phyloP scores from a whole-genome alignment of 2,888 invertebrate species.

The Pandemis cinnamomeana region DNA sequence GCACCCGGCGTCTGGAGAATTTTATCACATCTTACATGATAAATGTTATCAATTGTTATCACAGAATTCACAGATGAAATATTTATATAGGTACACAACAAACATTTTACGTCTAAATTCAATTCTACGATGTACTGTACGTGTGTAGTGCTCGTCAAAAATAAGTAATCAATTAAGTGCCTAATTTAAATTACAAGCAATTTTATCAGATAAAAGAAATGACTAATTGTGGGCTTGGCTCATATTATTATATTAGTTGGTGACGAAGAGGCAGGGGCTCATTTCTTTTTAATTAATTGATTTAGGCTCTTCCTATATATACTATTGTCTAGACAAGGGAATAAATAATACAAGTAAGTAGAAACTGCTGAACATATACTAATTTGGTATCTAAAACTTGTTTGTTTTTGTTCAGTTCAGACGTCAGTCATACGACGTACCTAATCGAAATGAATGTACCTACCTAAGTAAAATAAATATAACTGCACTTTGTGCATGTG shows the following conservation, averaged over 20 bases:
- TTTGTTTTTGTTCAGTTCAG: no score
- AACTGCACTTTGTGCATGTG: no score
- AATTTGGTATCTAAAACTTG: no score
- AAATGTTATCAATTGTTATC: slow-evolving; percentile 32
- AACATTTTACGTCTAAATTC: slow-evolving; percentile 21
- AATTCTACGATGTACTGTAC: background rate
- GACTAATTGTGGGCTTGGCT: slow-evolving; percentile 6
- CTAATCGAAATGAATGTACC: no score
- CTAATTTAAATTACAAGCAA: slow-evolving; percentile 8
- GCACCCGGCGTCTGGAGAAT: slow-evolving; percentile 19
- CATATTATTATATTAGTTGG: background rate
- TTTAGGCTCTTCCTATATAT: no score
- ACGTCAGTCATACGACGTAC: no score
- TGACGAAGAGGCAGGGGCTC: no score
- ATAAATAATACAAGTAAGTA: no score
- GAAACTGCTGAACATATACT: no score
- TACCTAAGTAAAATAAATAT: no score
- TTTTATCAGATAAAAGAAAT: slow-evolving; percentile 6
- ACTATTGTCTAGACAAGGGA: no score
- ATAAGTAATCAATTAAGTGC: slow-evolving; percentile 1
- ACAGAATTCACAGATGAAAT: slow-evolving; percentile 32
- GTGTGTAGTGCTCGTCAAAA: background rate
- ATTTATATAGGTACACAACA: slow-evolving; percentile 20
- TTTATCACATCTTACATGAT: slow-evolving; percentile 42
- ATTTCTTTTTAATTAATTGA: no score